Evolutionary conservation across 2,888 invertebrate species (phyloP).

Genomic region (Euphydryas editha): DNA sequence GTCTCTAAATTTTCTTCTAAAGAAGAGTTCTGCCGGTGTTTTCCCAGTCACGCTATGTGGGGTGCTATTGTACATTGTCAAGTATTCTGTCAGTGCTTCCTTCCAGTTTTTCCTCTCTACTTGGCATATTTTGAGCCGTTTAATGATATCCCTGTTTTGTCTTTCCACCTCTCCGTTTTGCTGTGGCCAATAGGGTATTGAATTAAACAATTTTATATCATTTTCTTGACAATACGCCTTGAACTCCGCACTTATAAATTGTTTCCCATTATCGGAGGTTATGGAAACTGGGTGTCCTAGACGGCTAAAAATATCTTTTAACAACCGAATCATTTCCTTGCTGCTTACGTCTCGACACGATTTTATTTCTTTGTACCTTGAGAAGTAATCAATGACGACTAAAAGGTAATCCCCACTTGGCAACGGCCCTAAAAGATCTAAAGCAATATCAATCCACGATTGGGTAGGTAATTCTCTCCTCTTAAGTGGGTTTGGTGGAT

Average conservation of each 20-base stretch:
- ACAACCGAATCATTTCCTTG: conserved; percentile 32
- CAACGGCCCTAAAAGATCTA: conserved; percentile 35
- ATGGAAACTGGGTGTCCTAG: conserved; percentile 43
- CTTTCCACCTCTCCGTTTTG: too few species aligned
- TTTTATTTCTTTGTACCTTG: conserved; percentile 46
- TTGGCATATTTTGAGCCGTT: conserved; percentile 43
- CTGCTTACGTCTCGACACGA: conserved; percentile 32
- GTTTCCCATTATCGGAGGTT: conserved; percentile 48
- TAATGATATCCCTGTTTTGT: conserved; percentile 48
- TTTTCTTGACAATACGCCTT: conserved; percentile 39
- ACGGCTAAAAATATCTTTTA: conserved; percentile 46
- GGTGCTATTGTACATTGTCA: too few species aligned
- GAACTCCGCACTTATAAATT: too few species aligned
- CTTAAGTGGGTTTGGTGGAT: conserved; percentile 41
- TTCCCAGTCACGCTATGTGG: conserved; percentile 48
- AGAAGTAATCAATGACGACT: too few species aligned
- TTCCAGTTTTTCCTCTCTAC: conserved; percentile 36
- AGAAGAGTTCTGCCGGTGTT: conserved; percentile 46
- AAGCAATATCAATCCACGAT: conserved; percentile 45
- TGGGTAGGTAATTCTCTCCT: conserved; percentile 35
- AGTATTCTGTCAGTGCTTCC: conserved; percentile 15
- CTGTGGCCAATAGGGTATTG: conserved; percentile 48
- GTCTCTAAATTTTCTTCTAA: conserved; percentile 46
- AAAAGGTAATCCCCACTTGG: conserved; percentile 43
- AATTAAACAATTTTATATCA: conserved; percentile 39